Evolutionary conservation across 2,797 vertebrate genomes (phyloP), one percentile per base, ranked within the genome.

Genomic region (Pangasius mekongensis): DNA sequence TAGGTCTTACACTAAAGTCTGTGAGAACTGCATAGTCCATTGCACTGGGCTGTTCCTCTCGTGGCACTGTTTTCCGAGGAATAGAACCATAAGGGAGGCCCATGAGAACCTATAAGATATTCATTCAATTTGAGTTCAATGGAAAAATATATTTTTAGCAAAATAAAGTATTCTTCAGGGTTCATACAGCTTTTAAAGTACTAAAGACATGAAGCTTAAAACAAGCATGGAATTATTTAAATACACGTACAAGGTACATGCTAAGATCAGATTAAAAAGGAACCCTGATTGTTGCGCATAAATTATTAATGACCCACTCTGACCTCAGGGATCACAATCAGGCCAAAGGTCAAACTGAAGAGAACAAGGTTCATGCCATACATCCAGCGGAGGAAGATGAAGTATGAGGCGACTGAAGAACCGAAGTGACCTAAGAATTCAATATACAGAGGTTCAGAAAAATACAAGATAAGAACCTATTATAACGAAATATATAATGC

Each of bases 321-420:
- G 92, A 99, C 99, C 97, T 99, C 99, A 87, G 99, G 98, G 91
- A 99, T 98, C 89, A 99, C 98, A 91, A 99, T 97, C 71, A 99
- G 94, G 84, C 99, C 99, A 94, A 99, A 99, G 83, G 98, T 99
- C 92, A 99, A 96, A 16, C 98, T 97, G 89, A 99, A 99, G 62
- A 99, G 97, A 16, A 99, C 98, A 0, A 99, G 96, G 92, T 99
- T 99, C 93, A 99, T 97, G 83, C 98, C 99, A 0, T 99, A 99
- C 98, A 99, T 99, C 99, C 99, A 99, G 36, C 99, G 97, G 86
- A 99, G 96, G 91, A 99, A 99, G 94, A 99, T 99, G 90, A 99
- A 99, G 91, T 99, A 99, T 0, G 99, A 99, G 0, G 99, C 99
- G 5, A 99, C 99, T 0, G 99, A 99, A 18, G 99, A 99, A 11